Evolutionary conservation across 1,140 invertebrate genomes (phyloP).

Genomic region (Charaxes varanes): DNA sequence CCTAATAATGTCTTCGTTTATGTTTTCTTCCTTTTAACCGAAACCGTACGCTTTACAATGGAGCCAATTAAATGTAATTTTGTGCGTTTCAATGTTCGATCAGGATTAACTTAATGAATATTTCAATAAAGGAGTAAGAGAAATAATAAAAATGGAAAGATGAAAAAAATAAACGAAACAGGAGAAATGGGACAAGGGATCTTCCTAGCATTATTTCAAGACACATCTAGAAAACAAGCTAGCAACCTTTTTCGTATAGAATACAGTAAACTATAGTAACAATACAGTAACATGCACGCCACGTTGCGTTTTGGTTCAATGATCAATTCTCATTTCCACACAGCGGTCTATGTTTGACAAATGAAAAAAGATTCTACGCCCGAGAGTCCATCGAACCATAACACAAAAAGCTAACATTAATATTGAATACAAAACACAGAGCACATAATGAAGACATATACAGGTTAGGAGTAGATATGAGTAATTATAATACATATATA

Average conservation of each 20-base stretch:
- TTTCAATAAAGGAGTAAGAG: slow-evolving; percentile 25
- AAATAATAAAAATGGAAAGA: slow-evolving; percentile 25
- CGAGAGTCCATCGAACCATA: slow-evolving; percentile 62
- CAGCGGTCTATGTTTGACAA: slow-evolving; percentile 31
- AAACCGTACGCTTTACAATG: slow-evolving; percentile 25
- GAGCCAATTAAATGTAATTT: slow-evolving; percentile 47
- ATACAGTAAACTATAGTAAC: slow-evolving; percentile 64
- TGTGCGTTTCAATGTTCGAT: slow-evolving; percentile 19
- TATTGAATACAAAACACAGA: slow-evolving; percentile 67
- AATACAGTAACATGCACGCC: slow-evolving; percentile 69
- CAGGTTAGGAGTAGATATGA: slow-evolving; percentile 65
- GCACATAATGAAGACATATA: slow-evolving; percentile 73
- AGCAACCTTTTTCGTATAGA: slow-evolving; percentile 53
- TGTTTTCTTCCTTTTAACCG: slow-evolving; percentile 28
- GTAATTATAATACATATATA: slow-evolving; percentile 69
- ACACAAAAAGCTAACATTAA: slow-evolving; percentile 73
- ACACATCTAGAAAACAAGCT: slow-evolving; percentile 71
- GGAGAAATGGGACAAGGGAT: slow-evolving; percentile 56
- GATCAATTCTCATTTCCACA: slow-evolving; percentile 45
- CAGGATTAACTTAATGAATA: slow-evolving; percentile 24
- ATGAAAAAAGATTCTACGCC: slow-evolving; percentile 34
- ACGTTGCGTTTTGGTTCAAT: slow-evolving; percentile 71
- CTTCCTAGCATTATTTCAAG: slow-evolving; percentile 55
- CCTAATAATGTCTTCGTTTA: slow-evolving; percentile 6
- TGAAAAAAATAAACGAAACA: slow-evolving; percentile 38